These are phyloP conservation scores for Synaphobranchus kaupii DNA, from an alignment of 2,797 vertebrate species.

Conservation along the genomic window DNA sequence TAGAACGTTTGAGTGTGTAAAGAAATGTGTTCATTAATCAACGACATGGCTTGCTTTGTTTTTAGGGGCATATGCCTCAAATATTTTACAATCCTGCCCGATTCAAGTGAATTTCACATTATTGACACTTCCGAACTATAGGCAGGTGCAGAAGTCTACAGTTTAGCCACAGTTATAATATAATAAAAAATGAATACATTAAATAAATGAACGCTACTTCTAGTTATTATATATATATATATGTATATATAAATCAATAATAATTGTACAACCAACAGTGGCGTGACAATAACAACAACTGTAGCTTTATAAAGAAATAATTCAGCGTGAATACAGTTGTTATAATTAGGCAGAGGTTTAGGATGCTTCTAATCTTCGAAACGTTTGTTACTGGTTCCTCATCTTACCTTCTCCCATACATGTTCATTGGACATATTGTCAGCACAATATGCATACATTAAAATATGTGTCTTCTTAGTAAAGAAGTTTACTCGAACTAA, in stretches of 20 bases:
- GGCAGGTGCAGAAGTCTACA: conserved; percentile 6
- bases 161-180: neutral
- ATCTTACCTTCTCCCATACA: neutral
- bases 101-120: neutral
- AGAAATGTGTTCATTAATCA: neutral
- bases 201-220: neutral
- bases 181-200: neutral
- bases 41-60: neutral
- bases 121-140: neutral
- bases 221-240: neutral
- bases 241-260: neutral
- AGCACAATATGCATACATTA: neutral
- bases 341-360: neutral
- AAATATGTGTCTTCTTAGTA: neutral
- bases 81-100: neutral
- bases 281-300: neutral
- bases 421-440: neutral
- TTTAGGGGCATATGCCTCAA: neutral
- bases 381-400: neutral
- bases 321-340: neutral
- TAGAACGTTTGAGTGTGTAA: neutral
- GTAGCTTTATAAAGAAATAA: neutral
- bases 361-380: neutral
- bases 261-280: neutral
- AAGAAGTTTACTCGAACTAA: no score